phyloP scores from a whole-genome alignment of 2,888 invertebrate species.

The Drosophila atripex region DNA sequence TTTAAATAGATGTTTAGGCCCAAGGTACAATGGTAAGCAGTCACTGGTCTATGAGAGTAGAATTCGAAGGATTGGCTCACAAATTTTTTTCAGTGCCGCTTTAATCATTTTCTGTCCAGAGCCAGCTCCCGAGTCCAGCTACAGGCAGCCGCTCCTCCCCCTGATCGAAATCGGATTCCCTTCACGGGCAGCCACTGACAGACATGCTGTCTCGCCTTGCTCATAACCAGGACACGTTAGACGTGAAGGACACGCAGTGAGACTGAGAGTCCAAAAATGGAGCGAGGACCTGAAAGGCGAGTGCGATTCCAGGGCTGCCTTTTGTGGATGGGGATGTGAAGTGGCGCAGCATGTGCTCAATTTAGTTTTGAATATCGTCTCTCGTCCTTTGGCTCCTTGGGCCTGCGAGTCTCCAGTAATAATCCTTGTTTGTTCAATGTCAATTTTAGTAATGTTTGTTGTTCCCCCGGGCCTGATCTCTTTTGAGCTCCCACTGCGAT shows the following conservation, averaged over 20 bases:
- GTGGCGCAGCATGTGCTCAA: conserved; percentile 71
- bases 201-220: conserved; percentile 67
- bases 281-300: conserved; percentile 20
- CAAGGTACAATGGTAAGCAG: no score
- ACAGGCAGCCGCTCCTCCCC: conserved; percentile 14
- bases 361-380: conserved; percentile 54
- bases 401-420: conserved; percentile 30
- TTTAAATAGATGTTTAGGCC: not conserved
- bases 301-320: conserved; percentile 13
- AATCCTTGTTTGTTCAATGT: conserved; percentile 56
- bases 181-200: conserved; percentile 57
- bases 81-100: conserved; percentile 22
- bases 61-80: no score
- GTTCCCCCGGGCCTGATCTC: conserved; percentile 1
- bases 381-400: conserved; percentile 26
- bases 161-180: conserved; percentile 25
- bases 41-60: no score
- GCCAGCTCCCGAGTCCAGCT: conserved; percentile 7
- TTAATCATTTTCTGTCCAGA: conserved; percentile 69
- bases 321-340: conserved; percentile 30
- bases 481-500: conserved; percentile 25
- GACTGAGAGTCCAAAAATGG: conserved; percentile 26
- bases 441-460: conserved; percentile 50
- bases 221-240: conserved; percentile 22
- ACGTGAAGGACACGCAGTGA: conserved; percentile 16